Conservation (phyloP, 2,888 invertebrate genomes). For the Onchidella celtica region DNA sequence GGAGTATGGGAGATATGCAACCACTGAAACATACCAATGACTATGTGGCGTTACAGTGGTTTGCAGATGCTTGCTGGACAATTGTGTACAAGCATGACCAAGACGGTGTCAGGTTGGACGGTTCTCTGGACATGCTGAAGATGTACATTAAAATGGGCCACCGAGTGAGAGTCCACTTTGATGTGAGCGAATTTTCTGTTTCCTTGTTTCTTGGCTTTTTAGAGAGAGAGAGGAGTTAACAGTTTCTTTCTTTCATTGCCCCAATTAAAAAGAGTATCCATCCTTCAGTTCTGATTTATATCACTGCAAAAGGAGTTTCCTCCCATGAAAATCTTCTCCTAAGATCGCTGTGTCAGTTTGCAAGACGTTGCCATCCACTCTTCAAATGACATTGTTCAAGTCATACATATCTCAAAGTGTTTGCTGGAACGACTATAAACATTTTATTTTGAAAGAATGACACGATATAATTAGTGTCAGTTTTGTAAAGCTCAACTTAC, state of each 20-base stretch:
- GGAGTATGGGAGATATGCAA: slow-evolving; percentile 49
- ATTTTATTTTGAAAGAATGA: too few species aligned
- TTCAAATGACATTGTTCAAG: too few species aligned
- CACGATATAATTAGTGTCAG: too few species aligned
- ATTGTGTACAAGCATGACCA: slow-evolving; percentile 51
- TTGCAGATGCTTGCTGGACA: slow-evolving; percentile 54
- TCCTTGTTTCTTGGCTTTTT: not conserved
- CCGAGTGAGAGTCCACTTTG: slow-evolving; percentile 44
- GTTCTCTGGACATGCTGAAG: slow-evolving; percentile 55
- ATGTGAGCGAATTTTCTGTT: slow-evolving; percentile 4
- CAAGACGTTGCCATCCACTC: too few species aligned
- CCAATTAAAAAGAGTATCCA: not conserved
- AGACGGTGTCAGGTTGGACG: slow-evolving; percentile 45
- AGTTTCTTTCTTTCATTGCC: not conserved
- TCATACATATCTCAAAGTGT: too few species aligned
- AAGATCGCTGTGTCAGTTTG: too few species aligned
- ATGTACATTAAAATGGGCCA: slow-evolving; percentile 59
- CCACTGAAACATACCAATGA: slow-evolving; percentile 52
- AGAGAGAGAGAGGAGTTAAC: too few species aligned
- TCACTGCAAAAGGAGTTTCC: not conserved
- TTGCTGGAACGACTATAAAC: too few species aligned
- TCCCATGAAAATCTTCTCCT: too few species aligned
- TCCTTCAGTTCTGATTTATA: not conserved
- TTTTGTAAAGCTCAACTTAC: too few species aligned
- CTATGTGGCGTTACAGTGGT: slow-evolving; percentile 54